Evolutionary conservation across 2,888 invertebrate genomes (phyloP), one percentile per base, ranked within the genome.

Genomic region (Cryptus armator): DNA sequence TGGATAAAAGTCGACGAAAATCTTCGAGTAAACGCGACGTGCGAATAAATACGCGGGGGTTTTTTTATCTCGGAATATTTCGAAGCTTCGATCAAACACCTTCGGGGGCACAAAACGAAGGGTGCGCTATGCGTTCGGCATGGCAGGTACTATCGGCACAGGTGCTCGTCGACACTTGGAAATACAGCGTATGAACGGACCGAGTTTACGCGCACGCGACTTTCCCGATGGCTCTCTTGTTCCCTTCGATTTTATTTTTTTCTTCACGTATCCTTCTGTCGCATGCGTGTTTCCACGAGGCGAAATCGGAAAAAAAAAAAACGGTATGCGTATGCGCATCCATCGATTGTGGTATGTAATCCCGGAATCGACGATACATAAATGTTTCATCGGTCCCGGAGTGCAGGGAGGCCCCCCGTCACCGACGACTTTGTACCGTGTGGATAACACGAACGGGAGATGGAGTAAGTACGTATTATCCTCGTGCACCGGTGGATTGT

Each of bases 321-420:
- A 56, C 29, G 53, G 51, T 44, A 56, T 46, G 14, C 0, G 12
- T 12, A 48, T 68, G 16, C 46, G 72, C 72, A 64, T 76, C 64
- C 24, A 81, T 78, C 62, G 74, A 66, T 79, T 37, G 70, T 71
- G 76, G 81, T 79, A 24, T 80, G 84, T 86, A 85, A 87, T 87
- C 83, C 85, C 74, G 62, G 48, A 71, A 79, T 51, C 71, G 70
- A 75, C 51, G 51, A 59, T 64, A 84, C 91, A 92, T 92, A 90
- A 92, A 92, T 91, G 89, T 91, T 92, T 90, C 90, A 92, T 87
- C 85, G 87, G 79, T 79, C 76, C 84, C 86, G 82, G 78, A 80
- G 86, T 88, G 89, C 86, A 79, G 83, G 87, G 88, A 88, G 87
- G 86, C 87, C 86, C 84, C 85, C 81, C 86, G 84, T 82, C 87